Conservation (phyloP, 2,797 vertebrate species). For the Pseudochirops cupreus region DNA sequence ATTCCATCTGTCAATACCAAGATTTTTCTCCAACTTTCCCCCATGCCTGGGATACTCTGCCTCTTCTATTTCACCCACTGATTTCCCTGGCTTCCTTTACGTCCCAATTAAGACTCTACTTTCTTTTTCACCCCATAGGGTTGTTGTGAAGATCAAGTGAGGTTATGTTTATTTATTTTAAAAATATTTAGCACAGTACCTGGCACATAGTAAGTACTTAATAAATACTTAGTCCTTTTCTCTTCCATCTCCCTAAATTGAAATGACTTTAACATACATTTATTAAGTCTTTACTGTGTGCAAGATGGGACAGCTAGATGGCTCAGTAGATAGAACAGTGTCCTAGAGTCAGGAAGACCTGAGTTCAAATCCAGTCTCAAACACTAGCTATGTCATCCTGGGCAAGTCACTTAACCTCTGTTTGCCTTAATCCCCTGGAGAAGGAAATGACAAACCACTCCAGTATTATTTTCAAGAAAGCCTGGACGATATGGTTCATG, state of each 20-base stretch:
- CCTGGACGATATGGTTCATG: neutral
- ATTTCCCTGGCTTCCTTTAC: neutral
- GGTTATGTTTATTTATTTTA: neutral
- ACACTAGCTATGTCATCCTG: neutral
- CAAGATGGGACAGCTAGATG: neutral
- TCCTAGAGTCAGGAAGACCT: too few relatives aligned
- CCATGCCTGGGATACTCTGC: neutral
- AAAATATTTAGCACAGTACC: neutral
- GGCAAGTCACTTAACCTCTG: neutral
- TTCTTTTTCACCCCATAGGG: neutral
- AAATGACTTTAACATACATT: neutral
- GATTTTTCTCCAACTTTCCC: neutral
- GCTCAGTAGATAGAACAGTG: too few relatives aligned
- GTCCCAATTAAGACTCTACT: neutral
- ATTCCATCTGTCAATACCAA: neutral
- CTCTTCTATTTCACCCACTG: neutral
- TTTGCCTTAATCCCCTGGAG: neutral
- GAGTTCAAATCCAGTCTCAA: neutral
- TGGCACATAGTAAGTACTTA: neutral
- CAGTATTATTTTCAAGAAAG: neutral
- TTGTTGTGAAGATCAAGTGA: neutral
- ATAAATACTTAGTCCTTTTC: neutral
- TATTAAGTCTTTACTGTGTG: neutral
- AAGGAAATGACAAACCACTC: neutral
- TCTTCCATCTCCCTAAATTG: neutral